Conservation (phyloP, 2,888 invertebrate genomes). For the Lycophotia porphyrea region DNA sequence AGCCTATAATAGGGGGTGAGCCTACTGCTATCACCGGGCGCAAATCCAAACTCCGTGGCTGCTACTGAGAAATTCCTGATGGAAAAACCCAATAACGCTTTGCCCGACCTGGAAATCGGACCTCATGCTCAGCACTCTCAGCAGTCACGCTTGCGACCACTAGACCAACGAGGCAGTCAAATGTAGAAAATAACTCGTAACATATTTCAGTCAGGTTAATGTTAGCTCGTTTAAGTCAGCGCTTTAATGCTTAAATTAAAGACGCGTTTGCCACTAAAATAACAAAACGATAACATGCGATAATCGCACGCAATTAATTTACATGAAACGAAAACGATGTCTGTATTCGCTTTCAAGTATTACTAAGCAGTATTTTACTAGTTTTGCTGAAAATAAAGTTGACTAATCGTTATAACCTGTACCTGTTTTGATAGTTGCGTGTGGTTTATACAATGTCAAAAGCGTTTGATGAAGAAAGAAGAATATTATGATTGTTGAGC, state of each 20-base stretch:
- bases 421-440: neutral
- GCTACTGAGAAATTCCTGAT: too few species aligned
- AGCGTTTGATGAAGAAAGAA: neutral
- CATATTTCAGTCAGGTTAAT: conserved; percentile 22
- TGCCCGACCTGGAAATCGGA: too few species aligned
- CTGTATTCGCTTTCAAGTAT: conserved; percentile 8
- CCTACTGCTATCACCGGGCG: too few species aligned
- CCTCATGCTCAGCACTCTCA: too few species aligned
- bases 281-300: conserved; percentile 40
- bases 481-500: neutral
- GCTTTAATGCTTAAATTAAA: conserved; percentile 33
- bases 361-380: neutral
- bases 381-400: conserved; percentile 1
- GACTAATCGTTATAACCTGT: neutral
- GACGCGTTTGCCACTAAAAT: conserved; percentile 42
- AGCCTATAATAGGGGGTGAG: too few species aligned
- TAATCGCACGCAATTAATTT: conserved; percentile 50
- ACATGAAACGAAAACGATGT: conserved; percentile 9
- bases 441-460: neutral
- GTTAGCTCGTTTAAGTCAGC: conserved; percentile 29
- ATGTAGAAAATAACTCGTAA: conserved; percentile 4
- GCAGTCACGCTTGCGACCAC: too few species aligned
- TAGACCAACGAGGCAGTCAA: too few species aligned
- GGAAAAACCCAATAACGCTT: too few species aligned
- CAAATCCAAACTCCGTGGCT: too few species aligned